Percentiles rank a stretch among this genome's conserved stretches.
Conservation (phyloP, 2,888 invertebrate species). For the Leptopilina myrica region DNA sequence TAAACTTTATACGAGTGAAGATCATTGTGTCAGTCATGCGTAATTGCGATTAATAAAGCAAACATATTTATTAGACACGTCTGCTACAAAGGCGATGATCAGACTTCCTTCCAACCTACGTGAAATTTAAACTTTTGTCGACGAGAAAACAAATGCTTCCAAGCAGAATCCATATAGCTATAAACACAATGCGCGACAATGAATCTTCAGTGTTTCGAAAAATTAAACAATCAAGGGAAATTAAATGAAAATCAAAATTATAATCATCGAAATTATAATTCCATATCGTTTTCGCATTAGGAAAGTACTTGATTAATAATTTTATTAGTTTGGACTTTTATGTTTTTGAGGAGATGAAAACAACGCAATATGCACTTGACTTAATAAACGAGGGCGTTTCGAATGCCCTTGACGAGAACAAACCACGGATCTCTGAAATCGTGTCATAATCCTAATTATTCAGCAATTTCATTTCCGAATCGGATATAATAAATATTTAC, state of each 20-base stretch:
- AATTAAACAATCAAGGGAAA: no score
- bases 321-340: not conserved
- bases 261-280: not conserved
- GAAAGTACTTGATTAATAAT: not conserved
- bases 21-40: slow-evolving; percentile 32
- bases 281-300: not conserved
- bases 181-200: no score
- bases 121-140: not conserved
- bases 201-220: no score
- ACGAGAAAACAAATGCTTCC: not conserved
- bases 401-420: slow-evolving; percentile 17
- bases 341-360: not conserved
- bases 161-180: no score
- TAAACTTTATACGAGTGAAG: slow-evolving; percentile 22
- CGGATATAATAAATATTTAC: not conserved
- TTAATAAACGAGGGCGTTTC: slow-evolving; percentile 9
- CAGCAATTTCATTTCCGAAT: slow-evolving; percentile 12
- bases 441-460: slow-evolving; percentile 34
- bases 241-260: no score
- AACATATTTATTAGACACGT: slow-evolving; percentile 28
- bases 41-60: slow-evolving; percentile 21
- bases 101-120: slow-evolving; percentile 16
- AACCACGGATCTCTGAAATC: slow-evolving; percentile 29
- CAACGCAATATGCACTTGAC: slow-evolving; percentile 9
- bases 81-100: slow-evolving; percentile 4